A percentile compares a stretch with the other conserved stretches of the same genome.
Conservation (phyloP, 2,888 invertebrate genomes). For the Caenorhabditis angaria region DNA sequence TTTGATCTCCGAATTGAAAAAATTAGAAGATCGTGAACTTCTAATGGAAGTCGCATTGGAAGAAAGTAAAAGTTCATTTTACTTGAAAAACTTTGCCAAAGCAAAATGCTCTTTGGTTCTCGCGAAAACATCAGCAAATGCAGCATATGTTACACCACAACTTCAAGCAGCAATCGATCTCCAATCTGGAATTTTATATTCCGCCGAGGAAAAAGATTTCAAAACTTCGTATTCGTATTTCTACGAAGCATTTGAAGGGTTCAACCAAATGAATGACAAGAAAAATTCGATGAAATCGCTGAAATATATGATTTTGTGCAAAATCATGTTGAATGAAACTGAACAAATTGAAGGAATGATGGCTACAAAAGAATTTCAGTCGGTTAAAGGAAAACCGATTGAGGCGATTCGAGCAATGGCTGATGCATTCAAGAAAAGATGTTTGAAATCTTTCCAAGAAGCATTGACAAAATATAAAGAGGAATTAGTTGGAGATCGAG, state of each 20-base stretch:
- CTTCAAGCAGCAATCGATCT: constrained; percentile 85
- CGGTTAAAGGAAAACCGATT: constrained; percentile 77
- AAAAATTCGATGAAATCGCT: constrained; percentile 90
- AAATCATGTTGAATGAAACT: constrained; percentile 74
- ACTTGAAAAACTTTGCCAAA: constrained; percentile 78
- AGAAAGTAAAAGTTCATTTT: constrained; percentile 98
- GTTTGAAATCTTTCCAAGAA: constrained; percentile 92
- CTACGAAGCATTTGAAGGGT: constrained; percentile 95
- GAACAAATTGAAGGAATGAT: constrained; percentile 76
- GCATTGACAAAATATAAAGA: constrained; percentile 77
- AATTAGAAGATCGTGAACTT: constrained; percentile 96
- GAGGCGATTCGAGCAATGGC: constrained; percentile 98
- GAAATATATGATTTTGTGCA: constrained; percentile 98
- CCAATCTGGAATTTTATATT: constrained; percentile 96
- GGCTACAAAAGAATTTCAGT: constrained; percentile 81
- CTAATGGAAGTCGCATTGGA: constrained; percentile 96
- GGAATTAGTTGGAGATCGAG: constrained; percentile 76
- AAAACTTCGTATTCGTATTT: constrained; percentile 99
- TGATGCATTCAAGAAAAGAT: constrained; percentile 89
- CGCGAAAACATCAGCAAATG: constrained; percentile 96
- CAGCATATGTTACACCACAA: constrained; percentile 97
- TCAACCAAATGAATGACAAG: constrained; percentile 88
- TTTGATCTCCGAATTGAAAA: constrained; percentile 92
- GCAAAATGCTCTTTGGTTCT: constrained; percentile 92
- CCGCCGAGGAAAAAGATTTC: constrained; percentile 97